Evolutionary conservation across 2,113 vertebrate genomes (phyloP).

Genomic region (Alligator mississippiensis): DNA sequence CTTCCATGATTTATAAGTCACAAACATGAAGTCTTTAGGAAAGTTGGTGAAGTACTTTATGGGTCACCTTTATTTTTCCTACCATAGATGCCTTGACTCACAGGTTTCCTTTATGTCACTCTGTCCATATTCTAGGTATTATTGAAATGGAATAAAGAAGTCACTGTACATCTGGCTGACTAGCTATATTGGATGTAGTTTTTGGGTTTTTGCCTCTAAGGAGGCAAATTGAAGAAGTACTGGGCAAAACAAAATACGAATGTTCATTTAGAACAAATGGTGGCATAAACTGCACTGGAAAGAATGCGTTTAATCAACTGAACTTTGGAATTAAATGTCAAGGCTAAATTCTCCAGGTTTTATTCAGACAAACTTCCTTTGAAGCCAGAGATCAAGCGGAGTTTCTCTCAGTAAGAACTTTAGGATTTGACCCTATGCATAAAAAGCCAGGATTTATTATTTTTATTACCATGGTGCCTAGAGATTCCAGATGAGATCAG

Average conservation of each 20-base stretch:
- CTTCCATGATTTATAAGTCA: conserved; percentile 37
- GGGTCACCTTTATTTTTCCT: conserved; percentile 75
- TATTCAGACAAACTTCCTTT: background rate
- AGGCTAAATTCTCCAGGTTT: background rate
- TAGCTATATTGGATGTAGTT: background rate
- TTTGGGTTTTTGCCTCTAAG: background rate
- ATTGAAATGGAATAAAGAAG: conserved; percentile 63
- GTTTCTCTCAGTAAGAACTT: background rate
- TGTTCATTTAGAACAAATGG: background rate
- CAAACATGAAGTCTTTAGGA: conserved; percentile 65
- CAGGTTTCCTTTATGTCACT: conserved; percentile 67
- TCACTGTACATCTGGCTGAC: conserved; percentile 25
- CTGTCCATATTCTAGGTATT: conserved; percentile 48
- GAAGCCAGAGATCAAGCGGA: background rate
- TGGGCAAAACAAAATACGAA: background rate
- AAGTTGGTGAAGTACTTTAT: conserved; percentile 61
- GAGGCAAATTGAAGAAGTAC: background rate
- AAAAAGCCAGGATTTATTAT: background rate
- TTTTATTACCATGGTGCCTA: background rate
- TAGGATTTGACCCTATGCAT: background rate
- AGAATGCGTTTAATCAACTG: background rate
- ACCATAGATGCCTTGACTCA: conserved; percentile 51
- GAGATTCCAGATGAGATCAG: rapidly evolving
- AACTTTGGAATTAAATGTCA: background rate
- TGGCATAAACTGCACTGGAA: background rate